Conservation (phyloP, 2,113 vertebrate species). For the Prunella fulvescens region DNA sequence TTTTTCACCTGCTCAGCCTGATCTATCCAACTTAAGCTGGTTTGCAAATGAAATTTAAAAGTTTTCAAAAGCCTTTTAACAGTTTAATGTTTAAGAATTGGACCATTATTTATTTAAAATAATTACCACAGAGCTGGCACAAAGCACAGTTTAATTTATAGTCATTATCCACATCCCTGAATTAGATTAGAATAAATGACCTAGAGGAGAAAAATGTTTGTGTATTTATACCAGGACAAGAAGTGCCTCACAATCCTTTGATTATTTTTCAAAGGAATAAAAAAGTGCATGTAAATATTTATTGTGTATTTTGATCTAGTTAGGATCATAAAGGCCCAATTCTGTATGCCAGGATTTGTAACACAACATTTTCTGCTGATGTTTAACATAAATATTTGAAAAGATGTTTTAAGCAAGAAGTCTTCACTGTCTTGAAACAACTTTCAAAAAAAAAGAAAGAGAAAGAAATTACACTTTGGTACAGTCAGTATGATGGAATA, state of each 20-base stretch:
- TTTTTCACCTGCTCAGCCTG: background rate
- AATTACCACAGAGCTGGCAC: background rate
- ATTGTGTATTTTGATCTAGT: background rate
- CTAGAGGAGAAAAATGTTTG: background rate
- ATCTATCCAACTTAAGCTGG: background rate
- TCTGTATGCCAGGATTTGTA: background rate
- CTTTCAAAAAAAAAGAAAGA: background rate
- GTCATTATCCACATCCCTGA: background rate
- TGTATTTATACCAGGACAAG: background rate
- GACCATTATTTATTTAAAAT: background rate
- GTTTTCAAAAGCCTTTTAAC: background rate
- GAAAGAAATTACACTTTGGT: background rate
- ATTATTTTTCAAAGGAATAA: constrained; percentile 12
- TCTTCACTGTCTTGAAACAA: background rate
- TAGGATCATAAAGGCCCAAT: background rate
- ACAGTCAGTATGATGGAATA: background rate
- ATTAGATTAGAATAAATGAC: constrained; percentile 10
- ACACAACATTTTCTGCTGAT: background rate
- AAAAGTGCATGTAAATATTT: background rate
- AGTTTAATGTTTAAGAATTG: background rate
- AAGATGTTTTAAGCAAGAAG: background rate
- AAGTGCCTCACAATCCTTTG: background rate
- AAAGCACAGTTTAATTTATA: background rate
- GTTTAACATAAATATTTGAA: background rate
- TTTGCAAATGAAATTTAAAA: background rate